Evolutionary conservation across 2,113 vertebrate species (phyloP).

Genomic region (Melanostigma gelatinosum): DNA sequence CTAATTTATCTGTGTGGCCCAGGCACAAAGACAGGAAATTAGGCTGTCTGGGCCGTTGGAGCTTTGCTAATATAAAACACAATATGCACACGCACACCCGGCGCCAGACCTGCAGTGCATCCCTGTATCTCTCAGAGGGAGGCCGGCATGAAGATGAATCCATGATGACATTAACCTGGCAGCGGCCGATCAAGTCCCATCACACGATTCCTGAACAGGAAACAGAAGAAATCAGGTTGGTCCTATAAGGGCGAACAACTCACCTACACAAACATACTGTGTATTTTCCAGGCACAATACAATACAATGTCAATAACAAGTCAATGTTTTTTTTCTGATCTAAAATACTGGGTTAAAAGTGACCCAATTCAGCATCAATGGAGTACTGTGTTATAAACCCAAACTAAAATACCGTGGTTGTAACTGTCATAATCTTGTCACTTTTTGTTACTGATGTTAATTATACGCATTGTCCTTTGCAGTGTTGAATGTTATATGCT

Average conservation of each 20-base stretch:
- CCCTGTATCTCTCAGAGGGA: slow-evolving; percentile 46
- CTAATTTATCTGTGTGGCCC: slow-evolving; percentile 58
- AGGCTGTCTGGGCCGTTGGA: slow-evolving; percentile 41
- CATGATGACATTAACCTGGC: slow-evolving; percentile 47
- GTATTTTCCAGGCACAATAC: not conserved
- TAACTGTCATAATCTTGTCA: not conserved
- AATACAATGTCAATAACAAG: not conserved
- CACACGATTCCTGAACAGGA: slow-evolving; percentile 26
- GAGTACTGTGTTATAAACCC: not conserved
- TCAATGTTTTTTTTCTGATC: not conserved
- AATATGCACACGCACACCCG: slow-evolving; percentile 67
- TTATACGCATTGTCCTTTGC: not conserved
- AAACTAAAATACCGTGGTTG: not conserved
- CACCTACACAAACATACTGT: not conserved
- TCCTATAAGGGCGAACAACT: slow-evolving; percentile 2
- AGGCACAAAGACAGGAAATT: slow-evolving; percentile 62
- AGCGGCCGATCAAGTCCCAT: slow-evolving; percentile 45
- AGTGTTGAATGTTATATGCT: not conserved
- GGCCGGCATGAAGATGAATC: slow-evolving; percentile 38
- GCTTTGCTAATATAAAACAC: slow-evolving; percentile 66
- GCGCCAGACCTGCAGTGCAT: slow-evolving; percentile 26
- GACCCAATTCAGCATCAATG: not conserved
- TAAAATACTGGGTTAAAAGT: not conserved
- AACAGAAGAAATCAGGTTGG: slow-evolving; percentile 23
- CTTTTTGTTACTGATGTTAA: not conserved